Conservation (phyloP, 2,888 invertebrate genomes). For the Archips crataeganus region DNA sequence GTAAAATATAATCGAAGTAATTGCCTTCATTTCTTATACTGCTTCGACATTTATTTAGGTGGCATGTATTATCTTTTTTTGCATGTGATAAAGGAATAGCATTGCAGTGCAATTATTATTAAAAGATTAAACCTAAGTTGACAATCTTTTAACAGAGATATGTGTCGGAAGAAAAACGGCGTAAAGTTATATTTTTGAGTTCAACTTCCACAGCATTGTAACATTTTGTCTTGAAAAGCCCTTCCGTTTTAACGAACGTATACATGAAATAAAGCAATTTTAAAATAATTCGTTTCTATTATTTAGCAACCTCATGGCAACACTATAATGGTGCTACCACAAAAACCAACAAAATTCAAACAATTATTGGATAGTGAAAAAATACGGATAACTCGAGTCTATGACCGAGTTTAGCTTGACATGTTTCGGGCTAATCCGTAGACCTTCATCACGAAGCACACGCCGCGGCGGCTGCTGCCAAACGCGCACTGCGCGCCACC, state of each 20-base stretch:
- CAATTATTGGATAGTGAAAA: no score
- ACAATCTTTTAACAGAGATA: not conserved
- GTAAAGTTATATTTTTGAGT: not conserved
- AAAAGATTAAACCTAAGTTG: not conserved
- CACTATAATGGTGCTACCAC: no score
- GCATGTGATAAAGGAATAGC: not conserved
- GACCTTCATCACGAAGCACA: no score
- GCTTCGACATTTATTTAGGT: not conserved
- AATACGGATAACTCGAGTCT: no score
- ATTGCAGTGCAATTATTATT: not conserved
- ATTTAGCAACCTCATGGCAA: not conserved
- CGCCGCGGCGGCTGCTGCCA: no score
- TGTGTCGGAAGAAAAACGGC: not conserved
- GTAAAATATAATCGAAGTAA: no score
- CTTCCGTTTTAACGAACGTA: not conserved
- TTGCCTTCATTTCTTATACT: not conserved
- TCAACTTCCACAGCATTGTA: not conserved
- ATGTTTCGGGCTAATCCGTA: no score
- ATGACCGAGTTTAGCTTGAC: no score
- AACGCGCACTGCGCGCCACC: no score
- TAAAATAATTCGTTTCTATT: not conserved
- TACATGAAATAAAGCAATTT: conserved; percentile 6
- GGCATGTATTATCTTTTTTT: not conserved
- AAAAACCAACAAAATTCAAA: no score
- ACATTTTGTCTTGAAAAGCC: conserved; percentile 1